Percentiles rank a stretch among this genome's conserved stretches.
These are phyloP conservation scores for Tonatia bakeri DNA, from an alignment of 2,113 vertebrate species.

Conservation along the genomic window DNA sequence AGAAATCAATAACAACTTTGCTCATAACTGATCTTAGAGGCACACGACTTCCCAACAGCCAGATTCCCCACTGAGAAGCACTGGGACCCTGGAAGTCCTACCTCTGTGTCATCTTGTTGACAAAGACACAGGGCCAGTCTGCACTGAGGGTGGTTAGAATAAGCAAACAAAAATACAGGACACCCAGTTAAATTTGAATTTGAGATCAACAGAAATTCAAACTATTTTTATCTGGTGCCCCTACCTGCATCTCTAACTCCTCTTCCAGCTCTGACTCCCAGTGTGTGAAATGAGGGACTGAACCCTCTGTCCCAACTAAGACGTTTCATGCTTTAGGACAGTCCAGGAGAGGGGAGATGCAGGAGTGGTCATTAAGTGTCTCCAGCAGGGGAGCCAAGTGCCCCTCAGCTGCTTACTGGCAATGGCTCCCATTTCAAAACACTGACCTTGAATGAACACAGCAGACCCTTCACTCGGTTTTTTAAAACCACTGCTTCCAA, in stretches of 20 bases:
- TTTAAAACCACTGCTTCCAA: not conserved
- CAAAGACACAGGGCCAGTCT: not conserved
- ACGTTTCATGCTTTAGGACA: not conserved
- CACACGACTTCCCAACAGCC: not conserved
- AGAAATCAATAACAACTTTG: conserved; percentile 90
- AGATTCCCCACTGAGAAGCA: not conserved
- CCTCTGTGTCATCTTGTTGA: not conserved
- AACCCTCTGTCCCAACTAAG: not conserved
- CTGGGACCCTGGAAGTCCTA: not conserved
- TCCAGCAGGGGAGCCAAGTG: not conserved
- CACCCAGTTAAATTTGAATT: not conserved
- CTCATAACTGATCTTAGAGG: conserved; percentile 63
- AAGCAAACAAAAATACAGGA: not conserved
- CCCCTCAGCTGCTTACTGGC: not conserved
- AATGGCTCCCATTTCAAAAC: not conserved
- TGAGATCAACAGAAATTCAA: not conserved
- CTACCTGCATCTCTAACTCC: not conserved
- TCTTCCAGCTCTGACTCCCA: not conserved
- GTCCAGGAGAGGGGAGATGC: not conserved
- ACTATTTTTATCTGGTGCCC: not conserved
- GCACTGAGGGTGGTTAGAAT: not conserved
- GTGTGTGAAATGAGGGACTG: not conserved
- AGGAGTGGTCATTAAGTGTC: no score
- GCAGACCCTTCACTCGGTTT: not conserved
- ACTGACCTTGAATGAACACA: not conserved